Conservation (phyloP, 1,140 invertebrate species). For the honey bee (Apis mellifera) region DNA sequence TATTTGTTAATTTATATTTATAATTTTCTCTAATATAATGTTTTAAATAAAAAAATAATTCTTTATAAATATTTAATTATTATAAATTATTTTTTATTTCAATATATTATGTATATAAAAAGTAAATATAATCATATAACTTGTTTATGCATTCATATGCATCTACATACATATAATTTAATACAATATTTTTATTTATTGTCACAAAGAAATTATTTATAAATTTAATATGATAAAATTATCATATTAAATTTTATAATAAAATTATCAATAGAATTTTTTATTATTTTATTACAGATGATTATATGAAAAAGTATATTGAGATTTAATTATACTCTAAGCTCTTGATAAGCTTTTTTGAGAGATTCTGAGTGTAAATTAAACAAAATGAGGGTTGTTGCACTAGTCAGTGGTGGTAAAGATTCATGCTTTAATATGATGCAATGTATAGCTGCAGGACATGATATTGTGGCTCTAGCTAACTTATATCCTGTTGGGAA, state of each 20-base stretch:
- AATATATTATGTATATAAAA: neutral
- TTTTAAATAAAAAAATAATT: neutral
- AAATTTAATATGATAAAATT: slow-evolving; percentile 10
- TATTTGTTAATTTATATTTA: slow-evolving; percentile 8
- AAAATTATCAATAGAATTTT: slow-evolving; percentile 32
- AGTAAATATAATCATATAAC: neutral
- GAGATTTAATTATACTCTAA: slow-evolving; percentile 55
- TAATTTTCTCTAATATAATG: neutral
- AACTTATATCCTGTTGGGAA: slow-evolving; percentile 95
- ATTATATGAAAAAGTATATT: slow-evolving; percentile 66
- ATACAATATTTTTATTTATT: slow-evolving; percentile 4
- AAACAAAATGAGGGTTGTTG: slow-evolving; percentile 91
- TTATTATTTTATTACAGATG: slow-evolving; percentile 71
- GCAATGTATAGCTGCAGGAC: slow-evolving; percentile 97
- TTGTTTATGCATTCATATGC: neutral
- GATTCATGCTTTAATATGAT: slow-evolving; percentile 99
- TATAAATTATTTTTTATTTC: neutral
- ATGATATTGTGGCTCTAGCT: slow-evolving; percentile 97
- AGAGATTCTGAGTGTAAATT: slow-evolving; percentile 42
- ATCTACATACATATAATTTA: neutral
- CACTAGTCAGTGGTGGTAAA: slow-evolving; percentile 97
- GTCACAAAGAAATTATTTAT: neutral
- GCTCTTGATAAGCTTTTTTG: slow-evolving; percentile 51
- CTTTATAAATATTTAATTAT: neutral
- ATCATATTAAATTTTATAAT: neutral